Percentiles rank a stretch among this genome's conserved stretches.
These are phyloP conservation scores for Falco naumanni DNA, from an alignment of 2,797 vertebrate genomes.

Conservation along the genomic window DNA sequence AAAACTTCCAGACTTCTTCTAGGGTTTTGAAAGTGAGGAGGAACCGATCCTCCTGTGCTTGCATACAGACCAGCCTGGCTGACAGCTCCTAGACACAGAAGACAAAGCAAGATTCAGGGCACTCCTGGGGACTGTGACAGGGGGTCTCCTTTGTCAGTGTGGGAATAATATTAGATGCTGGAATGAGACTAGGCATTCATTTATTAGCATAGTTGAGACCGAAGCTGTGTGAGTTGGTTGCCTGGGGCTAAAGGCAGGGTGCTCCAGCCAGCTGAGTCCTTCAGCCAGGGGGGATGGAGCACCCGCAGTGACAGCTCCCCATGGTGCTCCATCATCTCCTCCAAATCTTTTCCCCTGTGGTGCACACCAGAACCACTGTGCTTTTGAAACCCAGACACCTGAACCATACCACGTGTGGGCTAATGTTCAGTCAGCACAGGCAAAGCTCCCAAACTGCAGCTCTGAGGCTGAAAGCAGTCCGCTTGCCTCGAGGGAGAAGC, in stretches of 20 bases:
- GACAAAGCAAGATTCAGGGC: neutral
- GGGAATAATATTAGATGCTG: neutral
- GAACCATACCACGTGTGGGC: accelerated
- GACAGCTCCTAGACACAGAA: constrained; percentile 88
- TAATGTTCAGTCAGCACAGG: neutral
- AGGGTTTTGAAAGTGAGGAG: constrained; percentile 95
- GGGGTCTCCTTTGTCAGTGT: neutral
- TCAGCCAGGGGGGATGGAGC: neutral
- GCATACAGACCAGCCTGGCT: constrained; percentile 90
- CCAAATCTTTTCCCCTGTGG: neutral
- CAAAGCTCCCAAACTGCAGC: neutral
- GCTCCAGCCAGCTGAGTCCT: neutral
- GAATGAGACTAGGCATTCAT: neutral
- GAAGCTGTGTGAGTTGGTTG: neutral
- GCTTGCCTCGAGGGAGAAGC: neutral
- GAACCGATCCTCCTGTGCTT: constrained; percentile 92
- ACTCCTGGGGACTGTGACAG: neutral
- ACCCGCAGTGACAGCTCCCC: neutral
- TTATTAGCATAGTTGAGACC: neutral
- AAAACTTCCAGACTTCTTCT: constrained; percentile 98
- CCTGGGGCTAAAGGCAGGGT: neutral
- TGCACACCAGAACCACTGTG: neutral
- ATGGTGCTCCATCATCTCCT: neutral
- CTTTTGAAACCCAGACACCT: neutral
- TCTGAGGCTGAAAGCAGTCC: neutral